A percentile compares a stretch with the other conserved stretches of the same genome.
Conservation (phyloP, 2,888 invertebrate genomes). For the Andricus quercusramuli region DNA sequence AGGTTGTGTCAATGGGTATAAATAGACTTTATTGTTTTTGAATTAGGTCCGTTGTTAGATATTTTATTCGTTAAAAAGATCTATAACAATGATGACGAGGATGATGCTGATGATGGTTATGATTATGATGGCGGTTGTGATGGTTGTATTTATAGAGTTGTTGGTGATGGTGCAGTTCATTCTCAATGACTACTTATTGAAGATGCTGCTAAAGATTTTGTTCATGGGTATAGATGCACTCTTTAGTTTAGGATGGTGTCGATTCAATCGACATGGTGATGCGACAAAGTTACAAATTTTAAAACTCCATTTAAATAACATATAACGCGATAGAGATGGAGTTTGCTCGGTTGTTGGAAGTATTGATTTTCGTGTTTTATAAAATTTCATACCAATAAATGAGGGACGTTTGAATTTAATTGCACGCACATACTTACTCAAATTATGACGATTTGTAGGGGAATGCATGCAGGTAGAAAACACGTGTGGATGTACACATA, state of each 20-base stretch:
- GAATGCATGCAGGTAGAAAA: background rate
- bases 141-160: too few species aligned
- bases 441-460: slow-evolving; percentile 26
- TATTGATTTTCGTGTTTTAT: slow-evolving; percentile 33
- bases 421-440: slow-evolving; percentile 26
- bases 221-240: background rate
- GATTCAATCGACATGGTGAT: background rate
- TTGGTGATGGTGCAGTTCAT: too few species aligned
- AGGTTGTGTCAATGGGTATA: too few species aligned
- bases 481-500: slow-evolving; percentile 42
- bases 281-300: background rate
- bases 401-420: slow-evolving; percentile 10
- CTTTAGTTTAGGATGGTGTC: too few species aligned
- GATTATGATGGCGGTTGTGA: too few species aligned
- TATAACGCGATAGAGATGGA: background rate
- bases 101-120: too few species aligned
- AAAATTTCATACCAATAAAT: background rate
- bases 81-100: too few species aligned
- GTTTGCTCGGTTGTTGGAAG: background rate
- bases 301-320: background rate
- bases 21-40: too few species aligned
- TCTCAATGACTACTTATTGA: too few species aligned
- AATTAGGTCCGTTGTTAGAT: too few species aligned
- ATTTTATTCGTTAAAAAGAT: too few species aligned
- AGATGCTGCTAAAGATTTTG: too few species aligned